These are phyloP conservation scores for Polypterus bichir DNA, from an alignment of 2,113 vertebrate species.

Conservation along the genomic window DNA sequence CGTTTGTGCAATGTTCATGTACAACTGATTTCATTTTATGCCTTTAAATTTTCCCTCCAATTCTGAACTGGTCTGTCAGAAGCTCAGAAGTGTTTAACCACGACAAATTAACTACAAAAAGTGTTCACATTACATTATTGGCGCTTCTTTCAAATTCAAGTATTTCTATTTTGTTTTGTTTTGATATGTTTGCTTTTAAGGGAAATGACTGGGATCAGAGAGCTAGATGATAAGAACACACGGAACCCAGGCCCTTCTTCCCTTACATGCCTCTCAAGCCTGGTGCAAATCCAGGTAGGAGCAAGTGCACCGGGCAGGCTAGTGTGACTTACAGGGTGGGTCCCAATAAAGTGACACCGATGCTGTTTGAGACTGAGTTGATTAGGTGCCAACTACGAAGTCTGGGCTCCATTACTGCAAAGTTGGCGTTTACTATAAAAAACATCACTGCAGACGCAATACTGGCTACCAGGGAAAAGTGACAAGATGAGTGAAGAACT, in stretches of 20 bases:
- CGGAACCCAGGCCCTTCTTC: conserved; percentile 54
- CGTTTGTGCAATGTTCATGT: background rate
- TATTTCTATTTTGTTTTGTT: conserved; percentile 72
- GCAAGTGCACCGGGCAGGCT: too few species aligned
- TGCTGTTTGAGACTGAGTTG: too few species aligned
- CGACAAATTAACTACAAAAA: conserved; percentile 54
- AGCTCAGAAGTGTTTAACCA: conserved; percentile 59
- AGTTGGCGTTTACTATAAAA: too few species aligned
- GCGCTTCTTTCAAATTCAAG: conserved; percentile 86
- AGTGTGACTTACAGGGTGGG: too few species aligned
- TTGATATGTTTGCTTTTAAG: conserved; percentile 49
- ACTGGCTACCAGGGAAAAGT: too few species aligned
- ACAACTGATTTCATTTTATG: conserved; percentile 28
- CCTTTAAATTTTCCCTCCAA: conserved; percentile 34
- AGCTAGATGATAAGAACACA: conserved; percentile 30
- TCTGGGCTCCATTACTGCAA: too few species aligned
- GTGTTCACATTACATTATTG: conserved; percentile 92
- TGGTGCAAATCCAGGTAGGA: too few species aligned
- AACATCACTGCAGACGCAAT: too few species aligned
- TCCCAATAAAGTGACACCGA: too few species aligned
- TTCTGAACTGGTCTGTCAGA: conserved; percentile 39
- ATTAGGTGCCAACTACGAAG: too few species aligned
- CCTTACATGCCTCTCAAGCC: too few species aligned
- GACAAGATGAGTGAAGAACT: too few species aligned
- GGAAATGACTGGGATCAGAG: conserved; percentile 11